Evolutionary conservation across 2,797 vertebrate species (phyloP).

Genomic region (Tolypeutes matacus): DNA sequence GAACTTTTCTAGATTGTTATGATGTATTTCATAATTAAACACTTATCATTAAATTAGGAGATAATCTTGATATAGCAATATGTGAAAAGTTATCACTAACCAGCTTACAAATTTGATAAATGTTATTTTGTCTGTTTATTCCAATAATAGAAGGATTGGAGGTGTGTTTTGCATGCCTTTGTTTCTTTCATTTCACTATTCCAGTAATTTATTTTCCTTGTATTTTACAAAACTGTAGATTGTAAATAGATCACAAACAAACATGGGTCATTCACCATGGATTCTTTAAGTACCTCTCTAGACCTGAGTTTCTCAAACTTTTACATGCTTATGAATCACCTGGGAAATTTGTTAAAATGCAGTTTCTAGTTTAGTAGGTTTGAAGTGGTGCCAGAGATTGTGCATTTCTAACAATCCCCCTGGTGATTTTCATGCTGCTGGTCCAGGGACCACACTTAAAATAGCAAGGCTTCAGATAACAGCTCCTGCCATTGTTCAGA

Average conservation of each 20-base stretch:
- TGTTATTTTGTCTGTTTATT: not conserved
- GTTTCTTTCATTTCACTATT: conserved; percentile 7
- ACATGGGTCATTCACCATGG: not conserved
- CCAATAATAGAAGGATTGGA: not conserved
- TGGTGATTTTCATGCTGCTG: not conserved
- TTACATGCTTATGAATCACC: not conserved
- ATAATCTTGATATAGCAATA: not conserved
- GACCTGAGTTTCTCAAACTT: not conserved
- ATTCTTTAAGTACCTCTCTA: not conserved
- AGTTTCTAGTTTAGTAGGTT: not conserved
- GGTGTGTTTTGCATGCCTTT: not conserved
- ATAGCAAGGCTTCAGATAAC: not conserved
- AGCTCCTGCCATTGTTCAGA: not conserved
- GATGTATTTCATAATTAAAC: not conserved
- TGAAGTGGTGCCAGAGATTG: not conserved
- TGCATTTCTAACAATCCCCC: not conserved
- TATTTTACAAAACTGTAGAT: not conserved
- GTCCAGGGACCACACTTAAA: not conserved
- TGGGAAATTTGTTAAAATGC: not conserved
- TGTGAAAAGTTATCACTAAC: not conserved
- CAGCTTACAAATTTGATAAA: not conserved
- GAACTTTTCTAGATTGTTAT: not conserved
- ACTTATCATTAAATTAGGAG: not conserved
- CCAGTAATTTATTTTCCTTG: not conserved
- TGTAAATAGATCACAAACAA: not conserved